A percentile compares a stretch with the other conserved stretches of the same genome.
Evolutionary conservation across 1,140 invertebrate species (phyloP).

Genomic region (Cydia fagiglandana): DNA sequence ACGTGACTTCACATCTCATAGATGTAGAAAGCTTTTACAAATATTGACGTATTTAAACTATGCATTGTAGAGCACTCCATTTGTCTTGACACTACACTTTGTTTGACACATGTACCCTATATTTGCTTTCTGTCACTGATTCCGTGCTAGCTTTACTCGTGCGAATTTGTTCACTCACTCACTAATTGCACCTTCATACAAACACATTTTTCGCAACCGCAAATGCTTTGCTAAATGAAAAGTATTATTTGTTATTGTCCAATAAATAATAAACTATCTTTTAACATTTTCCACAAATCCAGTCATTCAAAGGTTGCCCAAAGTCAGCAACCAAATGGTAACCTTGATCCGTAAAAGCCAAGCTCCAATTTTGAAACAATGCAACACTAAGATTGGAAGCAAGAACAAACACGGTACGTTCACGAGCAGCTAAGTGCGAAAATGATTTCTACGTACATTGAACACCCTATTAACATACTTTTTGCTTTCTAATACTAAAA

Average conservation of each 20-base stretch:
- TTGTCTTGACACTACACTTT: background rate
- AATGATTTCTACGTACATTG: constrained; percentile 62
- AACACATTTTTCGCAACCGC: no score
- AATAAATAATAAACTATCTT: no score
- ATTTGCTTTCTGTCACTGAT: background rate
- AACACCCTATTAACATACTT: constrained; percentile 62
- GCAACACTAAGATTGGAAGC: background rate
- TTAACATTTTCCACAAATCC: no score
- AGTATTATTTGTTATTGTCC: no score
- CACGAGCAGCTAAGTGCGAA: constrained; percentile 60
- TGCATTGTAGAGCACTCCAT: constrained; percentile 6
- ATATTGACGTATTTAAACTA: background rate
- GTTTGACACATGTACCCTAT: background rate
- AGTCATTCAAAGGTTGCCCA: no score
- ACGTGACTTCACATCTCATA: background rate
- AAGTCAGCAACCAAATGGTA: background rate
- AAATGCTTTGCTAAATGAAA: no score
- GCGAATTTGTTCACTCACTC: background rate
- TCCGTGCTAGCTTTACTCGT: background rate
- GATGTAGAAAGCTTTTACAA: constrained; percentile 5
- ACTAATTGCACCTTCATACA: background rate
- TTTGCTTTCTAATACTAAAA: constrained; percentile 28
- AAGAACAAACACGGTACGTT: constrained; percentile 56
- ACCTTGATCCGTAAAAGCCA: background rate
- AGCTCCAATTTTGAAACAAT: background rate